Evolutionary conservation across 2,888 invertebrate genomes (phyloP), one percentile per base, ranked within the genome.

Genomic region (Ormia ochracea): DNA sequence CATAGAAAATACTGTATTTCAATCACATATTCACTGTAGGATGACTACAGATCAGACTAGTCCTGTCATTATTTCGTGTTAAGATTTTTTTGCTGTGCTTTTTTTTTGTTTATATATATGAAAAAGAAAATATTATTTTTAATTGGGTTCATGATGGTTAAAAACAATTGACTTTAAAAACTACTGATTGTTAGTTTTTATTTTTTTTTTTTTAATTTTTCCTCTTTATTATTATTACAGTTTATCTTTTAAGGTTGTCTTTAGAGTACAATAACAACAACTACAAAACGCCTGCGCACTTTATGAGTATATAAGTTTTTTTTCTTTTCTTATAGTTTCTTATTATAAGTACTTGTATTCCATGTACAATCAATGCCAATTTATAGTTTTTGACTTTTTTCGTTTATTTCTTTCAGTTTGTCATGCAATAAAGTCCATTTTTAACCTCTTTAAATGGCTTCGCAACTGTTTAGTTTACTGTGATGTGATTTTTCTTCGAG

Each of bases 111-210:
- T 38, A 26, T 26, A 41, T 33, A 9, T 65, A 38, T 10, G 48
- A 43, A 56, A 63, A 79, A 74, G n/a, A 70, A 70, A 78, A 58
- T 79, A 74, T 73, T 80, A 73, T 80, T 80, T 80, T 80, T 80
- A 80, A 80, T 80, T 80, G 80, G 76, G 80, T 80, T 80, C 80
- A 80, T 73, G 73, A 70, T 80, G 80, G 80, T 80, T 80, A 80
- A 80, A 80, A 76, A 73, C 80, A 76, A 80, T 76, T 80, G 76
- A 76, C 80, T 80, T 76, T 73, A 80, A 75, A 76, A 72, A 80
- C 80, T 80, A 80, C 80, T 80, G 80, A 80, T 76, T 76, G 76
- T 73, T 73, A 52, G 80, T 72, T 45, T 45, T 36, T 75, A 63
- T 78, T 66, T 31, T 6, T 33, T n/a, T n/a, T 54, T 54, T 52